phyloP scores from a whole-genome alignment of 2,797 vertebrate species.

The Peromyscus melanophrys region DNA sequence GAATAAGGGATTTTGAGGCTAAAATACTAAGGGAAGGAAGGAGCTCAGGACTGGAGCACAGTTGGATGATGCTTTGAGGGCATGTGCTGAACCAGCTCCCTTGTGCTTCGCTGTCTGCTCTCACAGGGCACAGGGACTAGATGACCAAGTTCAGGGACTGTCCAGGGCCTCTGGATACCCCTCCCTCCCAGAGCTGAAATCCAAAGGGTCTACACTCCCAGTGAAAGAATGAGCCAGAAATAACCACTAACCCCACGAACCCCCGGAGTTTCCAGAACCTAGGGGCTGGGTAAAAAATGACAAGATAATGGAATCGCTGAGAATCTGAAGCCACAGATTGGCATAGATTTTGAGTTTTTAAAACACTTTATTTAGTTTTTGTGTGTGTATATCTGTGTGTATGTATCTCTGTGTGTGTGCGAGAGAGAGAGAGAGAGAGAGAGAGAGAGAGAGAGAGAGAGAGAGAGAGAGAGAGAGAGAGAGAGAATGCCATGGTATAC shows the following conservation, averaged over 20 bases:
- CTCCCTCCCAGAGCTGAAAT: neutral
- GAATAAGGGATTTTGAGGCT: slow-evolving; percentile 29
- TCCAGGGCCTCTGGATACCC: neutral
- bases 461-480: neutral
- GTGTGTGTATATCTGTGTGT: neutral
- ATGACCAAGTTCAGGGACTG: neutral
- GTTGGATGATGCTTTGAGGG: neutral
- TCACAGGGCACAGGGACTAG: neutral
- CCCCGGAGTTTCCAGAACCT: neutral
- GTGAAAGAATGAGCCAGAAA: neutral
- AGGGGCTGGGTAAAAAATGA: neutral
- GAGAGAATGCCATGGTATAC: too few species aligned
- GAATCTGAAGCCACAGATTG: neutral
- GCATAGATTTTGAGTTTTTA: neutral
- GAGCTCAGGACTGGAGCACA: neutral
- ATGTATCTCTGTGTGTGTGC: neutral
- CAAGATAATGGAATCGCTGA: neutral
- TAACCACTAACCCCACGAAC: neutral
- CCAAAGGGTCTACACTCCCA: neutral
- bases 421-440: too few species aligned
- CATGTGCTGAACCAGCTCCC: neutral
- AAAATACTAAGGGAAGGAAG: slow-evolving; percentile 22
- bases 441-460: too few species aligned
- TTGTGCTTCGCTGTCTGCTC: slow-evolving; percentile 1
- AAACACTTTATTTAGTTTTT: neutral